phyloP scores from a whole-genome alignment of 2,888 invertebrate species.

The Rhimphoctona megacephalus region DNA sequence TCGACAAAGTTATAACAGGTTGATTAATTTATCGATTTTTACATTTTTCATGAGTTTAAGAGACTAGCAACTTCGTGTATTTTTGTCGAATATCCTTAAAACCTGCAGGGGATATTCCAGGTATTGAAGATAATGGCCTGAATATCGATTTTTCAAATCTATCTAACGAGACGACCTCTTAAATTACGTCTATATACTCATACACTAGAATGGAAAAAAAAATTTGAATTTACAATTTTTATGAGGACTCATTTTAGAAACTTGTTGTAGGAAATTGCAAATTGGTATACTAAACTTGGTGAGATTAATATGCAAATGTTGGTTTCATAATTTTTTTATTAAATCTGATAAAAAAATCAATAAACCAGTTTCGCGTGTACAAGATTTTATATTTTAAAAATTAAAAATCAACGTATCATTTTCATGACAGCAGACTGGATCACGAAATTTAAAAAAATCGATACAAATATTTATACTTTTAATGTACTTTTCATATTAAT shows the following conservation, averaged over 20 bases:
- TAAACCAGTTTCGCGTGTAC: neutral
- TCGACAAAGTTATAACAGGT: neutral
- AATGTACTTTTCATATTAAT: neutral
- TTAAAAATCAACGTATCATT: neutral
- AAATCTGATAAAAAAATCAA: slow-evolving; percentile 6
- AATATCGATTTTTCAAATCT: slow-evolving; percentile 5
- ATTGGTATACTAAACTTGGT: neutral
- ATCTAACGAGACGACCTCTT: neutral
- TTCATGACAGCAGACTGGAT: neutral
- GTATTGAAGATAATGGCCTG: neutral
- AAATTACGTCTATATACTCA: neutral
- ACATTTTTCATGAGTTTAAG: neutral
- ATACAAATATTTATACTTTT: neutral
- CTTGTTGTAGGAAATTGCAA: neutral
- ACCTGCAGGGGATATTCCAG: neutral
- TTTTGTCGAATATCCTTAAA: neutral
- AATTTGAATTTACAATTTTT: neutral
- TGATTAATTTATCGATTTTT: neutral
- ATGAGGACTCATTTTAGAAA: neutral
- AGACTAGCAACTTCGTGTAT: neutral
- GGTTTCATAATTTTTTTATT: neutral
- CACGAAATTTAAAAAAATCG: neutral
- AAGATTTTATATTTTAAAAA: neutral
- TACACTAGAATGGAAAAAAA: neutral
- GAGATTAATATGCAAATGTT: neutral